Conservation (phyloP, 2,888 invertebrate genomes). For the Chloroclysta siterata region DNA sequence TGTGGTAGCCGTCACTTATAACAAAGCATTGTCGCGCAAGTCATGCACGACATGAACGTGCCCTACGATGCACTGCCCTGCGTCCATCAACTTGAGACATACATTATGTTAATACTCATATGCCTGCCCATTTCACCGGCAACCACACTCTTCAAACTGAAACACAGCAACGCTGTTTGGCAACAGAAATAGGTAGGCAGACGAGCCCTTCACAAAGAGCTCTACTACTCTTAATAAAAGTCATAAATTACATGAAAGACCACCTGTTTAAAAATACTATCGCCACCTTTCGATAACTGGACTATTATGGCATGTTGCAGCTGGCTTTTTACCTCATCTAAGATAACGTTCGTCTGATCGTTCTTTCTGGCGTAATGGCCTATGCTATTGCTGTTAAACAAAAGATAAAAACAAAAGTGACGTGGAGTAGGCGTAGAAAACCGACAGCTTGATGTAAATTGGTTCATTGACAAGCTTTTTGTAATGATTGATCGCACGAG, state of each 20-base stretch:
- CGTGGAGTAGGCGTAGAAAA: slow-evolving; percentile 34
- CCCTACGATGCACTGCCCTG: no score
- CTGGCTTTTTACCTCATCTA: slow-evolving; percentile 13
- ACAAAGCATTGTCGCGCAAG: no score
- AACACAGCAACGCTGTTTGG: no score
- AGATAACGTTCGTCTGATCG: slow-evolving; percentile 16
- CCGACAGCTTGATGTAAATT: slow-evolving; percentile 33
- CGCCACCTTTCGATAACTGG: slow-evolving; percentile 23
- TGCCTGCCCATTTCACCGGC: no score
- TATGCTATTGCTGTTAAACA: slow-evolving; percentile 17
- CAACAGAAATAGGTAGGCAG: no score
- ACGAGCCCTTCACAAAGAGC: no score
- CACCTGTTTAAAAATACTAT: slow-evolving; percentile 9
- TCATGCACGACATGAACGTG: no score
- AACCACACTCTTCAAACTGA: no score
- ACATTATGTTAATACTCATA: no score
- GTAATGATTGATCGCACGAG: slow-evolving; percentile 31
- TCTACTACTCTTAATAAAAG: no score
- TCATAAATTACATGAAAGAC: slow-evolving; percentile 8
- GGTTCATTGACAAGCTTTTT: slow-evolving; percentile 38
- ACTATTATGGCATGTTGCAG: slow-evolving; percentile 24
- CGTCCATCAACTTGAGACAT: no score
- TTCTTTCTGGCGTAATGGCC: slow-evolving; percentile 12
- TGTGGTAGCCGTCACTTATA: no score
- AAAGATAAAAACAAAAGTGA: slow-evolving; percentile 33